Evolutionary conservation across 2,113 vertebrate genomes (phyloP), one percentile per base, ranked within the genome.

Genomic region (Chlamydotis undulata): DNA sequence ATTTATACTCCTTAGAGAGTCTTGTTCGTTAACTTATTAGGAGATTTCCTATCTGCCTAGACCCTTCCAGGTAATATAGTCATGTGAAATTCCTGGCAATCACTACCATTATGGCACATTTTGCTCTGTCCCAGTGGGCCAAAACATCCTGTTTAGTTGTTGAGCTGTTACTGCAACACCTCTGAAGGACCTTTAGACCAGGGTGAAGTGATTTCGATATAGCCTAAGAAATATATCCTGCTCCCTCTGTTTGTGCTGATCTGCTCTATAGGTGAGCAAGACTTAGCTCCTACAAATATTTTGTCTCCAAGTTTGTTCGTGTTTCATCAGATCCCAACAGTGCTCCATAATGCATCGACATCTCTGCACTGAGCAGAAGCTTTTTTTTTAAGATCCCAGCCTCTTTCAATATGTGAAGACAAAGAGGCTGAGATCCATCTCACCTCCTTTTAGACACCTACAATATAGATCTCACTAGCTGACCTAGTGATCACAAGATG

Each of bases 121-220:
- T 86, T 77, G 21, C 33, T 76, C 39, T 35, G 24, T 67, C 90
- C 35, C 81, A 28, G 6, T 33, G 57, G 53, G 47, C 28, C 33
- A 57, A 92, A 92, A 77, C 85, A 89, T 89, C 81, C 75, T 89
- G 90, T 61, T 77, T 89, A 71, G 89, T 52, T 76, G 33, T 53
- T 84, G 80, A 64, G 52, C 52, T 43, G 41, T 65, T 92, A 47
- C 70, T 73, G 59, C 0, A 0, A 86, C 81, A 80, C 74, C 61
- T 91, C 68, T 59, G 60, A 80, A 53, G 50, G 68, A 80, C 60
- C 69, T 81, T 69, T 55, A 75, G 63, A 50, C 8, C 39, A n/a
- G 33, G 25, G 25, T 12, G 19, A 81, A 64, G n/a, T 29, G 43
- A 85, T 81, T 81, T 50, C 52, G 89, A 1, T 55, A 26, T 26